Evolutionary conservation across 2,797 vertebrate species (phyloP).

Genomic region (Apogon talboti): DNA sequence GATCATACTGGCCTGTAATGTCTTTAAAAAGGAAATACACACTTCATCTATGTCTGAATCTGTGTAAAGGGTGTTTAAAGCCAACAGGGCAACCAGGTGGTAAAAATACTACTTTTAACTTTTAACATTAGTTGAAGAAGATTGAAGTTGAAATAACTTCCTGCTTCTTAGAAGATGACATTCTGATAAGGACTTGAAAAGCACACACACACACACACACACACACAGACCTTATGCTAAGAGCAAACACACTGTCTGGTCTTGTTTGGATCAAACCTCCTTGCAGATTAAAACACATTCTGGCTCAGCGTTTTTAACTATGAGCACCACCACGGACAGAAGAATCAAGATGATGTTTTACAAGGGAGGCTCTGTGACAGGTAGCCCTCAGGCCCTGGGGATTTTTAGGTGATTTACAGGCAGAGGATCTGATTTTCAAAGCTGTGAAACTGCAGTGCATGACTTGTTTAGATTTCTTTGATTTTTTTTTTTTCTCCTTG

Average conservation of each 20-base stretch:
- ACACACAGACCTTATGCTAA: slow-evolving; percentile 51
- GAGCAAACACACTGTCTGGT: slow-evolving; percentile 70
- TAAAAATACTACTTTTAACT: slow-evolving; percentile 18
- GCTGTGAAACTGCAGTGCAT: slow-evolving; percentile 11
- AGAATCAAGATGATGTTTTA: slow-evolving; percentile 37
- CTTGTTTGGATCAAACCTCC: slow-evolving; percentile 71
- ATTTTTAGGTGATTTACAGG: slow-evolving; percentile 57
- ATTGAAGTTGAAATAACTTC: slow-evolving; percentile 62
- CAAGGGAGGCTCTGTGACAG: slow-evolving; percentile 40
- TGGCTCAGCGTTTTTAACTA: slow-evolving; percentile 57
- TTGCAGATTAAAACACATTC: slow-evolving; percentile 67
- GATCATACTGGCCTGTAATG: slow-evolving; percentile 49
- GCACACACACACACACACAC: slow-evolving; percentile 32
- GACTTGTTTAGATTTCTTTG: slow-evolving; percentile 28
- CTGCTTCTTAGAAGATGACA: slow-evolving; percentile 63
- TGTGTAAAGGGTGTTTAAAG: slow-evolving; percentile 34
- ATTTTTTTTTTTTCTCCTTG: slow-evolving; percentile 10
- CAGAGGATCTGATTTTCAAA: slow-evolving; percentile 55
- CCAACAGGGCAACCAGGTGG: slow-evolving; percentile 33
- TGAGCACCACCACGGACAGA: slow-evolving; percentile 52
- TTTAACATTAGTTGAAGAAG: slow-evolving; percentile 20
- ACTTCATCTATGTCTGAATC: slow-evolving; percentile 37
- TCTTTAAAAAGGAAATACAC: slow-evolving; percentile 40
- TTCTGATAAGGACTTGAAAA: slow-evolving; percentile 55
- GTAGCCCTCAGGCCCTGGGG: slow-evolving; percentile 64